Evolutionary conservation across 1,140 invertebrate species (phyloP).

Genomic region (Habropoda laboriosa): DNA sequence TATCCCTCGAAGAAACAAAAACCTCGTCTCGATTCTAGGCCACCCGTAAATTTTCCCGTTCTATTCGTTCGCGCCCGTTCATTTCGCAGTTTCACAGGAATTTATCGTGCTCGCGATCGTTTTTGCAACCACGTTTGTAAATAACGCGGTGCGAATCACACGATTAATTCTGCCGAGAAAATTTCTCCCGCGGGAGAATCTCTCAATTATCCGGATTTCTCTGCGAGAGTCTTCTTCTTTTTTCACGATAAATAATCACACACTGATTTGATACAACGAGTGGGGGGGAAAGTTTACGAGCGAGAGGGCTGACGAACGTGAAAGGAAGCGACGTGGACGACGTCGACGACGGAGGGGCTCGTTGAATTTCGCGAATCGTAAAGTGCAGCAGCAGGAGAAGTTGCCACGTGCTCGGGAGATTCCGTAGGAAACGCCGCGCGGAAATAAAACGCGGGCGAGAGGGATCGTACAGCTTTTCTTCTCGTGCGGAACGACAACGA

Average conservation of each 20-base stretch:
- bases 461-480: slow-evolving; percentile 3
- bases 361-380: slow-evolving; percentile 22
- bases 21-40: neutral
- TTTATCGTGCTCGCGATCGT: slow-evolving; percentile 16
- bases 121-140: neutral
- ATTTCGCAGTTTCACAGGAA: neutral
- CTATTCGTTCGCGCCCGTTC: neutral
- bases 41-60: neutral
- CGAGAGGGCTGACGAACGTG: neutral
- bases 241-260: slow-evolving; percentile 15
- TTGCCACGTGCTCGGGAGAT: neutral
- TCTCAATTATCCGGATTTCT: neutral
- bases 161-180: neutral
- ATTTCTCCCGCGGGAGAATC: slow-evolving; percentile 1
- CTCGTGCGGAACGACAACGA: neutral
- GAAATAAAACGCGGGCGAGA: neutral
- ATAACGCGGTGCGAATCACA: slow-evolving; percentile 21
- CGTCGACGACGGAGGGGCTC: too few relatives aligned
- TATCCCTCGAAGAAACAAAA: neutral
- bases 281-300: neutral
- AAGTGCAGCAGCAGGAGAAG: neutral
- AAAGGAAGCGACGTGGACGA: neutral
- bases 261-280: slow-evolving; percentile 1
- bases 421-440: slow-evolving; percentile 2
- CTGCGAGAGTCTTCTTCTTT: neutral